These are phyloP conservation scores for Andrena bicolor DNA, from an alignment of 2,888 invertebrate genomes.

Conservation along the genomic window DNA sequence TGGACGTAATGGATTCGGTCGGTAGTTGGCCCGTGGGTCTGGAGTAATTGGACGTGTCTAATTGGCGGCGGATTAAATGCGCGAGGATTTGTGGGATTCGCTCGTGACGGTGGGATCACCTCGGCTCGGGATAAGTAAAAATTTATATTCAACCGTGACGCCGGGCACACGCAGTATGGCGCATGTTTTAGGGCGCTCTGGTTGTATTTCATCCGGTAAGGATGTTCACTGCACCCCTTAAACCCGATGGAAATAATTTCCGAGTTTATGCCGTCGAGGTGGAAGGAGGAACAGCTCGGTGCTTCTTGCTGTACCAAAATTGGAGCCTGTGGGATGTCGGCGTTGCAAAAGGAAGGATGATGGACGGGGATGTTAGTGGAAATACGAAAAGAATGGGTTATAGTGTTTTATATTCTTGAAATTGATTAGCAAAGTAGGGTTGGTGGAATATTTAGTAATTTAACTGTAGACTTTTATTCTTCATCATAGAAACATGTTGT, in stretches of 20 bases:
- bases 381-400: too few species aligned
- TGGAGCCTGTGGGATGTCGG: background rate
- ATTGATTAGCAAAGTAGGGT: too few species aligned
- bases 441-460: too few species aligned
- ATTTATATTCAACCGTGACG: slow-evolving; percentile 34
- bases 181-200: background rate
- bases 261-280: slow-evolving; percentile 9
- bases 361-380: too few species aligned
- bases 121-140: slow-evolving; percentile 20
- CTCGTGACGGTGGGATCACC: background rate
- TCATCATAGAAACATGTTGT: too few species aligned
- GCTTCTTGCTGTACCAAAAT: background rate
- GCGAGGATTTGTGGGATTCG: slow-evolving; percentile 7
- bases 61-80: slow-evolving; percentile 36
- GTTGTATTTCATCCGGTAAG: slow-evolving; percentile 16
- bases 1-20: slow-evolving; percentile 36
- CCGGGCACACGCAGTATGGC: slow-evolving; percentile 18
- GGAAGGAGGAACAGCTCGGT: background rate
- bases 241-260: background rate
- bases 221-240: background rate
- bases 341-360: background rate
- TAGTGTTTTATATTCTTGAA: too few species aligned
- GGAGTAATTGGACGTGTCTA: slow-evolving; percentile 52
- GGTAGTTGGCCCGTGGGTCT: slow-evolving; percentile 32
- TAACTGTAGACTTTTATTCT: too few species aligned